Evolutionary conservation across 2,797 vertebrate genomes (phyloP), one percentile per base, ranked within the genome.

Genomic region (Fistularia tabacaria): DNA sequence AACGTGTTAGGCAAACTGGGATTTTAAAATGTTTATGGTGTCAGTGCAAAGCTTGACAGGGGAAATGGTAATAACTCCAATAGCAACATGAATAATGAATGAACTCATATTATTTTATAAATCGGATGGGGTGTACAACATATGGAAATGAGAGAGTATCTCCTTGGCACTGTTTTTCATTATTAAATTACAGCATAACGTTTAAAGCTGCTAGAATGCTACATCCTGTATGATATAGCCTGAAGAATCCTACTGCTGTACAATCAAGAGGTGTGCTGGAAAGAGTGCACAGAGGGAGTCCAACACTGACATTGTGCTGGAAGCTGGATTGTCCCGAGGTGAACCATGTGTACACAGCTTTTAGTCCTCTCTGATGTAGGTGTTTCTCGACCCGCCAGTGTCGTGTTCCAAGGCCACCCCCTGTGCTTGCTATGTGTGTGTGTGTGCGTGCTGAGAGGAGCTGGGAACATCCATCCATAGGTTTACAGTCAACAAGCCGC

Each of bases 321-420:
- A 58, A 74, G 71, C 60, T 59, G 63, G 65, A 73, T 68, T 81
- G 77, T 85, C 83, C 84, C 71, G 67, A 86, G 69, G 72, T 85
- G 85, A 88, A 85, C 81, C 57, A 13, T 58, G 75, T 79, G 77
- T 72, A 78, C 80, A 77, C 83, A 82, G 79, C 84, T 79, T 53
- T 84, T 92, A 91, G 92, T 95, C 92, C 54, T 92, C 92, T 88
- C 91, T 93, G 89, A 93, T 94, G 93, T 93, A 91, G 80, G 91
- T 92, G 91, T 92, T 92, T 69, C 70, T 79, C 77, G 41, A 63
- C 71, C 72, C 42, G 36, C 69, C 58, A 42, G 73, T 58, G 60
- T 79, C 89, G 4, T 70, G 78, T 64, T 92, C 91, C 39, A 91
- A 93, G 83, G 91, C 92, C 78, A 92, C 90, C 47, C 87, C 93